Conservation (phyloP, 2,888 invertebrate species). For the Lottia scabra region DNA sequence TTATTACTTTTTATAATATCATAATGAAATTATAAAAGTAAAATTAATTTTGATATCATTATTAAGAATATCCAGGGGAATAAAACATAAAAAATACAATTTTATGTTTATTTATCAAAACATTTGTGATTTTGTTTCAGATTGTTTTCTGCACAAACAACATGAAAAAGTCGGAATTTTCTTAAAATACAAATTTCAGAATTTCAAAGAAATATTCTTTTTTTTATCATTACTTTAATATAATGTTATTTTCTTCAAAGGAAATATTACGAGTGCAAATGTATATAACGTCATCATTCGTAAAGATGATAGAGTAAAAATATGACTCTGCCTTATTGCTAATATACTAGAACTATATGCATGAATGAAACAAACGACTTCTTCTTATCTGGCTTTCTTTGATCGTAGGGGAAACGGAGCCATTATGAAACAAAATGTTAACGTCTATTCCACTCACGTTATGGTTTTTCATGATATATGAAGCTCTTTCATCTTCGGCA, state of each 20-base stretch:
- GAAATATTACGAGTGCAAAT: not conserved
- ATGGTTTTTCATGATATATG: conserved; percentile 3
- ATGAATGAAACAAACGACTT: conserved; percentile 1
- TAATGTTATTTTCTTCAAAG: conserved; percentile 6
- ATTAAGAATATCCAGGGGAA: too few relatives aligned
- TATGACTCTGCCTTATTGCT: conserved; percentile 4
- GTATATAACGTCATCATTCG: not conserved
- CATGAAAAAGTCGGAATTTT: too few relatives aligned
- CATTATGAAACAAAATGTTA: conserved; percentile 3
- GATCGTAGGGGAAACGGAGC: not conserved
- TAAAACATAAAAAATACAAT: too few relatives aligned
- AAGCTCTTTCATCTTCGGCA: not conserved
- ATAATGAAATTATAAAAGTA: too few relatives aligned
- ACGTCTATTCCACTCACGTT: not conserved
- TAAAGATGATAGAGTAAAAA: not conserved
- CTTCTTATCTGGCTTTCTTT: conserved; percentile 1
- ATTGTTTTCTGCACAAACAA: not conserved
- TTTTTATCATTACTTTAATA: not conserved
- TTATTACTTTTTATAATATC: too few relatives aligned
- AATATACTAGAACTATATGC: conserved; percentile 5
- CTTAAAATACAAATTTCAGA: not conserved
- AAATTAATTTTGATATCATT: too few relatives aligned
- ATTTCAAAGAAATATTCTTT: not conserved
- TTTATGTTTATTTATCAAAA: too few relatives aligned
- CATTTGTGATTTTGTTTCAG: too few relatives aligned